A percentile compares a stretch with the other conserved stretches of the same genome.
These are phyloP conservation scores for Podilymbus podiceps DNA, from an alignment of 2,113 vertebrate species.

Conservation along the genomic window DNA sequence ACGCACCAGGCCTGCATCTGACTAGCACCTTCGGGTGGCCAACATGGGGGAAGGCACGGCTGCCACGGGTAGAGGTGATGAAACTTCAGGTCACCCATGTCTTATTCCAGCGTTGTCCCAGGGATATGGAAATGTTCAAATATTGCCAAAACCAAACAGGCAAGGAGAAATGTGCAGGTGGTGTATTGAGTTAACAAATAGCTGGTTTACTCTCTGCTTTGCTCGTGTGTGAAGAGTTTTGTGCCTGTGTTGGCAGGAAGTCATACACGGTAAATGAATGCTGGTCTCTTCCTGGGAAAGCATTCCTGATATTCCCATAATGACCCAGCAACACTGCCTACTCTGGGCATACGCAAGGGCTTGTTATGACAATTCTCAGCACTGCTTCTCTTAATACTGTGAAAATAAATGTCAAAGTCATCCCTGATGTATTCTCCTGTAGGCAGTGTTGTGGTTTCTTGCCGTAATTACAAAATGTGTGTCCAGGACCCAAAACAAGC, in stretches of 20 bases:
- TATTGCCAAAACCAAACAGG: not conserved
- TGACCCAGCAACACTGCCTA: not conserved
- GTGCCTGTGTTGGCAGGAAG: not conserved
- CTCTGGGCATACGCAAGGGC: not conserved
- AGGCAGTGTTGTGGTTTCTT: not conserved
- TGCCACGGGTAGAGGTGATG: not conserved
- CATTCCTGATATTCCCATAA: not conserved
- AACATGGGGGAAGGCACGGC: not conserved
- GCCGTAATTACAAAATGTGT: not conserved
- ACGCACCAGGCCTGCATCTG: not conserved
- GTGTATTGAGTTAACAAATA: not conserved
- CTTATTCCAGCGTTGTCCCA: not conserved
- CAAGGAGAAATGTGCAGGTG: accelerated
- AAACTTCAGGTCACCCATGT: not conserved
- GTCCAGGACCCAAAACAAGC: not conserved
- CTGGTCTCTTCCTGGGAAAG: not conserved
- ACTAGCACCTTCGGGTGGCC: not conserved
- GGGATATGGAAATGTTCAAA: not conserved
- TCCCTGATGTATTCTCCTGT: not conserved
- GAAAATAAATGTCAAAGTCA: not conserved
- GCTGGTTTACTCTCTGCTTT: not conserved
- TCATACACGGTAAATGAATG: not conserved
- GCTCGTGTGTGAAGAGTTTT: not conserved
- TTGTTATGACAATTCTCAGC: not conserved
- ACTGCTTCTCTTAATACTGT: not conserved